phyloP scores from a whole-genome alignment of 2,888 invertebrate species.

The Monoplex corrugatus region DNA sequence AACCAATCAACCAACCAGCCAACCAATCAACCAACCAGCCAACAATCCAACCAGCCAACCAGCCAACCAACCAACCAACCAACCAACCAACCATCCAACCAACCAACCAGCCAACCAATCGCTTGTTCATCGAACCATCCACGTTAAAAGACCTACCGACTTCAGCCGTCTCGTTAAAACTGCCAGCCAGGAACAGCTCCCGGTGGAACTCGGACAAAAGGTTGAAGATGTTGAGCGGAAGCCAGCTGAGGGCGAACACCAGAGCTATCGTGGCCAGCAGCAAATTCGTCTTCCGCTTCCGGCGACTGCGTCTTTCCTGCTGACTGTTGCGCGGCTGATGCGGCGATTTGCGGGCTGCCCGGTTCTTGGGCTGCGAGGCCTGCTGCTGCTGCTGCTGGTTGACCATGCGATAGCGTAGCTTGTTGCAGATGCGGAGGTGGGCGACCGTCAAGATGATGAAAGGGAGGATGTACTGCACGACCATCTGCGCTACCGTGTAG shows the following conservation, averaged over 20 bases:
- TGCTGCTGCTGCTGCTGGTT: constrained; percentile 70
- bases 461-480: constrained; percentile 92
- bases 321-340: constrained; percentile 64
- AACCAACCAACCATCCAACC: too few relatives aligned
- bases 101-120: too few relatives aligned
- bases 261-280: constrained; percentile 92
- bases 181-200: constrained; percentile 85
- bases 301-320: constrained; percentile 82
- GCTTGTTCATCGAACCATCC: too few relatives aligned
- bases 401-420: constrained; percentile 86
- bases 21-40: too few relatives aligned
- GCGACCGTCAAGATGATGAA: constrained; percentile 91
- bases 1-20: too few relatives aligned
- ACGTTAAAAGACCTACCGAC: not conserved
- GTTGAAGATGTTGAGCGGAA: constrained; percentile 94
- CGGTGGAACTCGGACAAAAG: constrained; percentile 86
- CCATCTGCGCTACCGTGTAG: constrained; percentile 91
- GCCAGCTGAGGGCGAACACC: constrained; percentile 94
- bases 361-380: constrained; percentile 19
- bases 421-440: constrained; percentile 91
- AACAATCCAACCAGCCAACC: too few relatives aligned
- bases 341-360: constrained; percentile 50
- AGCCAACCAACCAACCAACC: too few relatives aligned
- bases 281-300: constrained; percentile 92
- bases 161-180: constrained; percentile 72